Conservation (phyloP, 2,888 invertebrate species). For the Spodoptera exigua region DNA sequence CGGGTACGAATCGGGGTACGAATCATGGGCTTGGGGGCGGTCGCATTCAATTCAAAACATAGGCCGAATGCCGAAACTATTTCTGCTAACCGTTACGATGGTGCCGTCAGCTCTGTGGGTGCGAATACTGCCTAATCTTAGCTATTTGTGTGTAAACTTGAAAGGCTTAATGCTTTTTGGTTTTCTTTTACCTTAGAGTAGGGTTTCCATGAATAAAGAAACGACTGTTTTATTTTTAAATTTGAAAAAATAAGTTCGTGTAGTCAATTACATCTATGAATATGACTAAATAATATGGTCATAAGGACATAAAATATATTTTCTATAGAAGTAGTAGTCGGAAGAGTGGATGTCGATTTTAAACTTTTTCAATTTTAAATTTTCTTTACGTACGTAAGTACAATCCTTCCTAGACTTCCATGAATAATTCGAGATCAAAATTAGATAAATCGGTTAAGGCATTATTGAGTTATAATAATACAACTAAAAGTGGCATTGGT, state of each 20-base stretch:
- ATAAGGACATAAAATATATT: constrained; percentile 5
- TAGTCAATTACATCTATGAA: no score
- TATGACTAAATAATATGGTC: no score
- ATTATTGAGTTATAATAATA: no score
- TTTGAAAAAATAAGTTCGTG: not conserved
- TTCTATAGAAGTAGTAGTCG: no score
- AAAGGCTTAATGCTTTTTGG: constrained; percentile 48
- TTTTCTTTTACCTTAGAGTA: constrained; percentile 43
- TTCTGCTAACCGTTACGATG: constrained; percentile 45
- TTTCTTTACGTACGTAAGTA: no score
- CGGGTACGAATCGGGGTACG: constrained; percentile 43
- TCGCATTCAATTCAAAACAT: constrained; percentile 52
- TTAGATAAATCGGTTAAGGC: no score
- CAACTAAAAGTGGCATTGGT: no score
- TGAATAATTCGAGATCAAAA: no score
- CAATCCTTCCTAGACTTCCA: no score
- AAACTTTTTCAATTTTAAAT: no score
- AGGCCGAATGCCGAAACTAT: constrained; percentile 54
- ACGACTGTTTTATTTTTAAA: constrained; percentile 13
- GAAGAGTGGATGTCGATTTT: no score
- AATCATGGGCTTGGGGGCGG: constrained; percentile 30
- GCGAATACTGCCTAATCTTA: constrained; percentile 48
- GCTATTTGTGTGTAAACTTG: constrained; percentile 56
- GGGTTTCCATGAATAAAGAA: constrained; percentile 37
- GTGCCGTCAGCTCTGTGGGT: constrained; percentile 48